Evolutionary conservation across 2,113 vertebrate species (phyloP).

Genomic region (Chloebia gouldiae): DNA sequence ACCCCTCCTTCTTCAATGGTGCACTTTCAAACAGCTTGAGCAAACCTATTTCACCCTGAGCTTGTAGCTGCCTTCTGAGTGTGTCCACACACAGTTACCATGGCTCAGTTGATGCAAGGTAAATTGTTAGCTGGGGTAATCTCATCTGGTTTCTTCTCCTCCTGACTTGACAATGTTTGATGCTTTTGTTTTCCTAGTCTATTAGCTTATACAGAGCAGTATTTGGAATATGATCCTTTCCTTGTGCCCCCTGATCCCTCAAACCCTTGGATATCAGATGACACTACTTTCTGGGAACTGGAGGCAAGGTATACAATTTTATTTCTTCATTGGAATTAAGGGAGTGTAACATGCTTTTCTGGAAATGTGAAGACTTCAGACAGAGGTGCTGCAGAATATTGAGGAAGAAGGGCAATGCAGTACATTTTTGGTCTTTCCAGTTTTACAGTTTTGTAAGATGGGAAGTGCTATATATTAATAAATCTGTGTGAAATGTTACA

Average conservation of each 20-base stretch:
- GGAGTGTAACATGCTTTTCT: background rate
- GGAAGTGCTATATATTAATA: background rate
- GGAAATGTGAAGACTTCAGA: background rate
- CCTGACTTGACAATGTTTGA: background rate
- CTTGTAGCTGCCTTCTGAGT: background rate
- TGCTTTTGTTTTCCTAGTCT: slow-evolving; percentile 77
- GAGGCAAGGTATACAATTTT: slow-evolving; percentile 84
- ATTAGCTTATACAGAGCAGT: slow-evolving; percentile 93
- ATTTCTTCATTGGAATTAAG: background rate
- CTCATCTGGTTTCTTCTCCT: background rate
- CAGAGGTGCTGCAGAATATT: background rate
- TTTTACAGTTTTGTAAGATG: background rate
- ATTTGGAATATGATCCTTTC: slow-evolving; percentile 96
- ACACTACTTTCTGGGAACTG: slow-evolving; percentile 91
- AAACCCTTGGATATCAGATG: slow-evolving; percentile 95
- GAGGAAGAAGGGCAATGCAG: background rate
- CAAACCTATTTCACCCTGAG: background rate
- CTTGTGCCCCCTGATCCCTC: slow-evolving; percentile 90
- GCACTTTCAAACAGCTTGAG: background rate
- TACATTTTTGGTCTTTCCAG: background rate
- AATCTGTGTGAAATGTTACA: background rate
- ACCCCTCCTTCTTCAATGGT: background rate
- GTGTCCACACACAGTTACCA: background rate
- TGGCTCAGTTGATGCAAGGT: background rate
- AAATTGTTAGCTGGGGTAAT: background rate